Evolutionary conservation across 2,888 invertebrate species (phyloP).

Genomic region (Heliconius cydno): DNA sequence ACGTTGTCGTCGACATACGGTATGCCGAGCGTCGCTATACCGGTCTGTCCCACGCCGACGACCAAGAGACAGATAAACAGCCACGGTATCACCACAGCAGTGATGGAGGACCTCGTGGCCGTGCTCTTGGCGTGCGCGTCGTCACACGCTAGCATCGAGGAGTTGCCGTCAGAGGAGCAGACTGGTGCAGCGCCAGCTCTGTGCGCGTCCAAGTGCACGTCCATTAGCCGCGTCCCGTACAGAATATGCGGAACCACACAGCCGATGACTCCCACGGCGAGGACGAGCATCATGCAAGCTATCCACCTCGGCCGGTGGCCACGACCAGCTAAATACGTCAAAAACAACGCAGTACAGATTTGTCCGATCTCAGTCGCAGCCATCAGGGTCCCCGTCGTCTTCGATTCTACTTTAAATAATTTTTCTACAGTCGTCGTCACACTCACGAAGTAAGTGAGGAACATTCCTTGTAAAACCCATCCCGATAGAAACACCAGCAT

Average conservation of each 20-base stretch:
- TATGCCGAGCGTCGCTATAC: constrained; percentile 95
- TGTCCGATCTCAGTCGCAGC: constrained; percentile 97
- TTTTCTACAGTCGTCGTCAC: constrained; percentile 97
- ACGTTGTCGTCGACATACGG: constrained; percentile 98
- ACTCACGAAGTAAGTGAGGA: constrained; percentile 96
- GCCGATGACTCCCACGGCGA: constrained; percentile 92
- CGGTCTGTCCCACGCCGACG: constrained; percentile 96
- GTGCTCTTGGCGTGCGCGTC: constrained; percentile 85
- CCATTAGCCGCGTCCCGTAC: constrained; percentile 89
- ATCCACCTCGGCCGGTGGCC: constrained; percentile 97
- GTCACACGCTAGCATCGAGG: constrained; percentile 75
- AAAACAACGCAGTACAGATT: constrained; percentile 93
- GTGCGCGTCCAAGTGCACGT: constrained; percentile 68
- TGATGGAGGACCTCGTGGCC: constrained; percentile 88
- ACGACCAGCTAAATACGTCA: constrained; percentile 95
- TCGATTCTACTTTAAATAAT: constrained; percentile 95
- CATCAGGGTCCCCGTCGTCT: constrained; percentile 94
- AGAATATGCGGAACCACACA: constrained; percentile 94
- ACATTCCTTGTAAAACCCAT: constrained; percentile 95
- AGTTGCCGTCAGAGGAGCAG: constrained; percentile 59
- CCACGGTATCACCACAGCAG: constrained; percentile 92
- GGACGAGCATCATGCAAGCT: constrained; percentile 95
- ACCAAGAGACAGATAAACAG: constrained; percentile 94
- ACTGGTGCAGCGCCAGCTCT: constrained; percentile 69
- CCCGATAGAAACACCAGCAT: constrained; percentile 94